phyloP scores from a whole-genome alignment of 2,888 invertebrate genomes.

The Yponomeuta sedellus region DNA sequence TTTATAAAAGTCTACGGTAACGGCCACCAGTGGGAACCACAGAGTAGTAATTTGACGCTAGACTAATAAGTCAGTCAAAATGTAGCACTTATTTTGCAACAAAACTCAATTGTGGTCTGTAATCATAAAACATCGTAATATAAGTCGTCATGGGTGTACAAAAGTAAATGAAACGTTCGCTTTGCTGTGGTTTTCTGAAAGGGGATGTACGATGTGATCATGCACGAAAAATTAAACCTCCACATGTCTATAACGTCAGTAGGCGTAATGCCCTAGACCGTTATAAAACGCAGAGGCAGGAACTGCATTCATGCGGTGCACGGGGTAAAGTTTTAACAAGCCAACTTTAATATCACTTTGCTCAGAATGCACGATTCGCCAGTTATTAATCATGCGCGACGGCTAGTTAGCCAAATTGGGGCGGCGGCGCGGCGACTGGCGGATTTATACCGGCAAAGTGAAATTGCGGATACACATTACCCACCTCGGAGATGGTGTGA shows the following conservation, averaged over 20 bases:
- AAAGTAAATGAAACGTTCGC: too few relatives aligned
- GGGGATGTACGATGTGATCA: not conserved
- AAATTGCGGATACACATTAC: constrained; percentile 13
- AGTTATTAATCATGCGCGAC: constrained; percentile 72
- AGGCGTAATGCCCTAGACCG: constrained; percentile 10
- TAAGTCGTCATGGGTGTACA: too few relatives aligned
- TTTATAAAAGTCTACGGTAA: too few relatives aligned
- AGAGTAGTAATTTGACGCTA: too few relatives aligned
- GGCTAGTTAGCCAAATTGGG: constrained; percentile 69
- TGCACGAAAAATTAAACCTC: not conserved
- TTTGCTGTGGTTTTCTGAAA: not conserved
- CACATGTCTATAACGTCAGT: not conserved
- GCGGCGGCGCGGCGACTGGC: constrained; percentile 38
- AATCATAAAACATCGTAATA: too few relatives aligned
- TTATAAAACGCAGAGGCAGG: constrained; percentile 17
- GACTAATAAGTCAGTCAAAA: too few relatives aligned
- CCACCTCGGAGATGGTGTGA: not conserved
- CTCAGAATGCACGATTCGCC: constrained; percentile 68
- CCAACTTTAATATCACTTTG: constrained; percentile 75
- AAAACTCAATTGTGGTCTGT: too few relatives aligned
- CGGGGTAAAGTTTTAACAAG: constrained; percentile 73
- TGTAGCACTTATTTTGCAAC: too few relatives aligned
- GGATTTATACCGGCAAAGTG: constrained; percentile 14
- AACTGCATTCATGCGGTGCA: constrained; percentile 59
- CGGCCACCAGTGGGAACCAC: too few relatives aligned